Evolutionary conservation across 2,888 invertebrate genomes (phyloP).

Genomic region (Eristalinus aeneus): DNA sequence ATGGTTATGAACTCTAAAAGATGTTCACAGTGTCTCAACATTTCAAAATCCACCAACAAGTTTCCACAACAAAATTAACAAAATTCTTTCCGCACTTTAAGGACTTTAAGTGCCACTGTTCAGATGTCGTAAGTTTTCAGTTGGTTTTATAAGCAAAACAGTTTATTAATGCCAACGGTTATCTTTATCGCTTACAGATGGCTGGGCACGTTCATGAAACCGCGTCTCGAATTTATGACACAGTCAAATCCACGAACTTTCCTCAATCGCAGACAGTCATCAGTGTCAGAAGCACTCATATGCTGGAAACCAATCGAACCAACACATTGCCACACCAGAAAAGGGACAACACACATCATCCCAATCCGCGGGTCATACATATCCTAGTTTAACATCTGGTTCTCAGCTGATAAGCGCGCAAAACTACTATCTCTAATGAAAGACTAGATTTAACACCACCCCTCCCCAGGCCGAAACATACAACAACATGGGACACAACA

Average conservation of each 20-base stretch:
- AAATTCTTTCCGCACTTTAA: no score
- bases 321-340: background rate
- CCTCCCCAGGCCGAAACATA: background rate
- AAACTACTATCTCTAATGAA: slow-evolving; percentile 36
- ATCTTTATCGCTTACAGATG: background rate
- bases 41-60: no score
- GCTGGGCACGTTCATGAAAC: background rate
- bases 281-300: background rate
- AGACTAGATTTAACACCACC: slow-evolving; percentile 25
- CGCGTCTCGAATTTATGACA: background rate
- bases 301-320: background rate
- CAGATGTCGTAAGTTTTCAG: no score
- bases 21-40: no score
- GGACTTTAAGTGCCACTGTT: no score
- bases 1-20: no score
- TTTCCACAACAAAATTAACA: no score
- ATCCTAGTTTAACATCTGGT: slow-evolving; percentile 65
- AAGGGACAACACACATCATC: background rate
- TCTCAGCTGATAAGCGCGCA: slow-evolving; percentile 55
- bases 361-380: background rate
- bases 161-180: background rate
- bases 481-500: slow-evolving; percentile 18
- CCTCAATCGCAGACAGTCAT: background rate
- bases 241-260: background rate
- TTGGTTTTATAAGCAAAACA: no score